Evolutionary conservation across 2,113 vertebrate genomes (phyloP).

Genomic region (Caloenas nicobarica): DNA sequence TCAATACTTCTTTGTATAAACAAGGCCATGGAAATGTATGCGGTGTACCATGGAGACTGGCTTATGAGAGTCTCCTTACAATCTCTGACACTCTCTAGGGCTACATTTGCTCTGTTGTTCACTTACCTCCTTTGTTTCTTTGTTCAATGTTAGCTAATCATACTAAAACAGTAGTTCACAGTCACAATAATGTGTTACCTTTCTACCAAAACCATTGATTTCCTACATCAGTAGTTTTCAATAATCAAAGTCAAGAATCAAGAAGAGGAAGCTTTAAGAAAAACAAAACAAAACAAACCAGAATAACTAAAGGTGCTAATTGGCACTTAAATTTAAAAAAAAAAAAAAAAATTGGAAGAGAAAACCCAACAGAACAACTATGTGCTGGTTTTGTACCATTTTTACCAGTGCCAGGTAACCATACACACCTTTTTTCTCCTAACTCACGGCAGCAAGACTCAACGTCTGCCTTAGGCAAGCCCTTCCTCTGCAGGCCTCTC

Average conservation of each 20-base stretch:
- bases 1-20: slow-evolving; percentile 46
- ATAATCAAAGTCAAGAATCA: not conserved
- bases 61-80: slow-evolving; percentile 11
- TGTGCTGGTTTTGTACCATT: not conserved
- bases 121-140: not conserved
- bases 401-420: slow-evolving; percentile 21
- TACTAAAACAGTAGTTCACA: not conserved
- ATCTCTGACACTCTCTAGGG: not conserved
- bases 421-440: not conserved
- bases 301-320: slow-evolving; percentile 15
- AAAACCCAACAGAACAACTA: not conserved
- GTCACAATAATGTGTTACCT: not conserved
- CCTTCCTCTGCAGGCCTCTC: not conserved
- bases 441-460: slow-evolving; percentile 19
- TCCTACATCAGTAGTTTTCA: not conserved
- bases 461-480: not conserved
- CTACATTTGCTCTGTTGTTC: slow-evolving; percentile 6
- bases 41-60: slow-evolving; percentile 28
- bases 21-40: slow-evolving; percentile 42
- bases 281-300: not conserved
- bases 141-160: not conserved
- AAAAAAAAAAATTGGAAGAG: not conserved
- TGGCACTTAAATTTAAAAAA: not conserved
- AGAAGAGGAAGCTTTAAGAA: not conserved
- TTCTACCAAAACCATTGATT: not conserved